phyloP scores from a whole-genome alignment of 2,888 invertebrate species.

The Ectobius pallidus region DNA sequence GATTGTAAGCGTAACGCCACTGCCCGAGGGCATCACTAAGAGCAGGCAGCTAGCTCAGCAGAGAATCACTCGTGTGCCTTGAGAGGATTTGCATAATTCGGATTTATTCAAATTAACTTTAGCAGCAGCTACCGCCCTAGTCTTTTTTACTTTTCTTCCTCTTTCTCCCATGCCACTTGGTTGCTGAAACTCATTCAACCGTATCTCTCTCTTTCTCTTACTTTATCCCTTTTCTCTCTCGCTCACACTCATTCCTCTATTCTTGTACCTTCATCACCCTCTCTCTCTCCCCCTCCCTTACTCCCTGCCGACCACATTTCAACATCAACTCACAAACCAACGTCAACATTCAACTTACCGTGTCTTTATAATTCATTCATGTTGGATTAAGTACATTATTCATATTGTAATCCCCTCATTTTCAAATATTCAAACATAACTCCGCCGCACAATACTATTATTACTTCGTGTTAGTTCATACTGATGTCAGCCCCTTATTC shows the following conservation, averaged over 20 bases:
- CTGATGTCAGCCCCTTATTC: not conserved
- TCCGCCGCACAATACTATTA: no score
- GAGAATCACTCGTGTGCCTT: constrained; percentile 14
- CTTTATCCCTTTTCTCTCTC: no score
- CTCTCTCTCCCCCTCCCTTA: not conserved
- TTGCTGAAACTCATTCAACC: not conserved
- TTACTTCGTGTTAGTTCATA: not conserved
- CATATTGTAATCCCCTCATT: constrained; percentile 16
- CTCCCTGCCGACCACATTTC: not conserved
- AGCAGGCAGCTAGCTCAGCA: not conserved
- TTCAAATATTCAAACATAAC: constrained; percentile 11
- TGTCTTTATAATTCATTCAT: constrained; percentile 21
- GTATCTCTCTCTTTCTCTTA: no score
- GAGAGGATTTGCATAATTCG: constrained; percentile 19
- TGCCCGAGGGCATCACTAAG: not conserved
- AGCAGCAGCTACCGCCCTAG: not conserved
- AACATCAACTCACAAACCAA: not conserved
- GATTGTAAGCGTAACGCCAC: no score
- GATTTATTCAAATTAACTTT: constrained; percentile 23
- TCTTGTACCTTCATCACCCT: no score
- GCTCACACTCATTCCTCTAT: no score
- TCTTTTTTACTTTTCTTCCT: not conserved
- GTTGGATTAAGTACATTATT: constrained; percentile 15
- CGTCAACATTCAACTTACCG: constrained; percentile 3
- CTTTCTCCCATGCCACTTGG: not conserved